Percentiles rank a stretch among this genome's conserved stretches.
These are phyloP conservation scores for Synchiropus splendidus DNA, from an alignment of 2,113 vertebrate species.

Conservation along the genomic window DNA sequence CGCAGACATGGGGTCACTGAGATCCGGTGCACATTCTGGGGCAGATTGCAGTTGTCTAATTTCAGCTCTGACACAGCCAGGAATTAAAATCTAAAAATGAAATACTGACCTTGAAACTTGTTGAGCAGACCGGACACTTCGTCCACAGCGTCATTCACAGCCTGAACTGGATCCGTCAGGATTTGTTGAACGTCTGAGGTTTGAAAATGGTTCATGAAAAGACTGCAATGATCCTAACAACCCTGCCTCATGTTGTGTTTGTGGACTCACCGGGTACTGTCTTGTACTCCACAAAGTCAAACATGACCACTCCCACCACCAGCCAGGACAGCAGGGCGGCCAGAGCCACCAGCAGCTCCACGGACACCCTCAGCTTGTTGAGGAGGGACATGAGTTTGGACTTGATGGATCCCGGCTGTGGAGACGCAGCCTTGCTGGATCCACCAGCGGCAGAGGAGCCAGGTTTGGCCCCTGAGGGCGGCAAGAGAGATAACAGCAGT, in stretches of 20 bases:
- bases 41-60: no score
- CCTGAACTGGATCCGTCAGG: conserved; percentile 50
- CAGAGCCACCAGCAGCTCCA: conserved; percentile 83
- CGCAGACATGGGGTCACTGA: conserved; percentile 46
- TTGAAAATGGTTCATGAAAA: neutral
- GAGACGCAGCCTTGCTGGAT: conserved; percentile 58
- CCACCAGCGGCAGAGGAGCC: conserved; percentile 58
- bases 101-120: conserved; percentile 54
- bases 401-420: conserved; percentile 57
- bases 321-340: conserved; percentile 86
- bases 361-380: conserved; percentile 77
- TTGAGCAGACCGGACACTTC: conserved; percentile 48
- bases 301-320: conserved; percentile 87
- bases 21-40: conserved; percentile 54
- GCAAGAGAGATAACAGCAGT: neutral
- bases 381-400: conserved; percentile 71
- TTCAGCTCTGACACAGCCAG: no score
- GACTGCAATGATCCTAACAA: no score
- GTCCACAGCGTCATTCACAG: conserved; percentile 54
- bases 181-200: conserved; percentile 59
- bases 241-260: no score
- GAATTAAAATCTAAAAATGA: neutral
- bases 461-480: conserved; percentile 23
- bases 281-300: conserved; percentile 91
- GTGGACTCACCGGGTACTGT: conserved; percentile 73